A percentile compares a stretch with the other conserved stretches of the same genome.
These are phyloP conservation scores for Pogonus chalceus DNA, from an alignment of 1,140 invertebrate species.

Conservation along the genomic window DNA sequence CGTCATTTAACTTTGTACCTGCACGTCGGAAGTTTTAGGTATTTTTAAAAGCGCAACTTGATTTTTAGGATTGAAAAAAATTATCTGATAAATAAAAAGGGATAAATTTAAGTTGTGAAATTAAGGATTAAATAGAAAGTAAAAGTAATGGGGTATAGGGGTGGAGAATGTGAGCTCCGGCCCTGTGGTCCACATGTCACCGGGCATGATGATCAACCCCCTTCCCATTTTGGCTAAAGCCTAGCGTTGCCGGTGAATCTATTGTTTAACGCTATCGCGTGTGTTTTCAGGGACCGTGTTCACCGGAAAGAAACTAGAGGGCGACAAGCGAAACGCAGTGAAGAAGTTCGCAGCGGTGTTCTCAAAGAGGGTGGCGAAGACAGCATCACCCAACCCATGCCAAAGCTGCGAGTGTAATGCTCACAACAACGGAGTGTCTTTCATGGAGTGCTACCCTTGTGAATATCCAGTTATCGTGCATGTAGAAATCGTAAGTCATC, in stretches of 20 bases:
- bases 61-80: too few relatives aligned
- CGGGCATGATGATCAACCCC: constrained; percentile 23
- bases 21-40: too few relatives aligned
- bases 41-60: too few relatives aligned
- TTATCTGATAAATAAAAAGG: too few relatives aligned
- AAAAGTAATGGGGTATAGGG: too few relatives aligned
- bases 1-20: too few relatives aligned
- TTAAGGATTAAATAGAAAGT: too few relatives aligned
- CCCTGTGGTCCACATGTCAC: not conserved
- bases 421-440: constrained; percentile 50
- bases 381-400: constrained; percentile 49
- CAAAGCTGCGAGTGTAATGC: constrained; percentile 66
- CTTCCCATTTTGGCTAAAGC: constrained; percentile 29
- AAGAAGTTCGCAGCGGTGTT: constrained; percentile 62
- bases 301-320: constrained; percentile 47
- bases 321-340: constrained; percentile 43
- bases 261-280: constrained; percentile 32
- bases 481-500: constrained; percentile 44
- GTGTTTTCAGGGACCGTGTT: constrained; percentile 44
- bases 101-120: too few relatives aligned
- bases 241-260: constrained; percentile 24
- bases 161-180: not conserved
- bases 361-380: constrained; percentile 51
- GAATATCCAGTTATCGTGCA: constrained; percentile 39
- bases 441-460: constrained; percentile 52